Conservation (phyloP, 2,888 invertebrate species). For the Agriopis marginaria region DNA sequence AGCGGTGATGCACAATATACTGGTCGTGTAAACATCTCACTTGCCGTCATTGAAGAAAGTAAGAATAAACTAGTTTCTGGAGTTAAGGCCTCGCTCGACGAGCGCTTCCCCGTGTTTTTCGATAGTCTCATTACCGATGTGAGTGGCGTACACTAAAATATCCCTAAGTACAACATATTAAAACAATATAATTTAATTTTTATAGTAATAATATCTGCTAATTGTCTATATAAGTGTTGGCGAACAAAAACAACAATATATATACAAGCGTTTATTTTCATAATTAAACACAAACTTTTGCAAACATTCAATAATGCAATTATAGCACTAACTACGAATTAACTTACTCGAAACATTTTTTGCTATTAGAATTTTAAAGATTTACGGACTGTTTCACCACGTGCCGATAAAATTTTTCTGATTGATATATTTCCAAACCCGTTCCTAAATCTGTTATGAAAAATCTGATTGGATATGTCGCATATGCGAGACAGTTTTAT, state of each 20-base stretch:
- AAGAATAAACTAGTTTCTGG: no score
- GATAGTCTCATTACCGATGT: no score
- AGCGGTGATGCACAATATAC: no score
- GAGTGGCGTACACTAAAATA: no score
- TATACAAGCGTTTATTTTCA: constrained; percentile 86
- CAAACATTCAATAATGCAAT: constrained; percentile 85
- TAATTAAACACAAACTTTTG: constrained; percentile 82
- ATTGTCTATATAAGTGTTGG: not conserved
- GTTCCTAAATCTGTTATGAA: constrained; percentile 4
- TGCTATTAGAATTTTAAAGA: constrained; percentile 74
- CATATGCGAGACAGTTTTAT: not conserved
- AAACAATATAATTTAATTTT: no score
- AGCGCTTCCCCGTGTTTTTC: no score
- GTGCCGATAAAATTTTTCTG: constrained; percentile 31
- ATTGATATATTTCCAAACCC: not conserved
- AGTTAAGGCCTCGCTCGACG: no score
- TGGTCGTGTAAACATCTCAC: no score
- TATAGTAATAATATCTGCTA: no score
- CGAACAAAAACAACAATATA: constrained; percentile 52
- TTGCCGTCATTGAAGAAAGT: no score
- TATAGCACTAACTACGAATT: constrained; percentile 78
- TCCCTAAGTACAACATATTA: no score
- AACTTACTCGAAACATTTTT: constrained; percentile 73
- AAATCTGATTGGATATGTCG: not conserved
- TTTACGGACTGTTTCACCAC: constrained; percentile 37